These are phyloP conservation scores for Tetragonisca angustula DNA, from an alignment of 2,888 invertebrate species.

Conservation along the genomic window DNA sequence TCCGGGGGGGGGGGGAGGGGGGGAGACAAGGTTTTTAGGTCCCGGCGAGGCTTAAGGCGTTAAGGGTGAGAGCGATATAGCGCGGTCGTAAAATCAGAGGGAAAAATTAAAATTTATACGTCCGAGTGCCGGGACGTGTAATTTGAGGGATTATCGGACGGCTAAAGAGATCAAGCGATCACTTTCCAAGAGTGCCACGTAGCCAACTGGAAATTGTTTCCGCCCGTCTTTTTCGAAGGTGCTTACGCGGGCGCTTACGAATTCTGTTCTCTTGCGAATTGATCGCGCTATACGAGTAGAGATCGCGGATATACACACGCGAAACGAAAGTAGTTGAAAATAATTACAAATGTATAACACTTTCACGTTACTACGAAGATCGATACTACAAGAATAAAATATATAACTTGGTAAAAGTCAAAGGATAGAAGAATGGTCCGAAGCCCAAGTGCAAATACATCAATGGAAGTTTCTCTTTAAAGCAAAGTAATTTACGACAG, in stretches of 20 bases:
- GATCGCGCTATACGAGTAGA: too few species aligned
- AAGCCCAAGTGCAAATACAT: background rate
- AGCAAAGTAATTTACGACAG: background rate
- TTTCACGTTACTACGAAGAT: too few species aligned
- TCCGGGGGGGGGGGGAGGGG: too few species aligned
- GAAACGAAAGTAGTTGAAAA: too few species aligned
- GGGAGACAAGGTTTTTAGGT: too few species aligned
- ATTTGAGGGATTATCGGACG: background rate
- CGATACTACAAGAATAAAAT: too few species aligned
- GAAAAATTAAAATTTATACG: constrained; percentile 1
- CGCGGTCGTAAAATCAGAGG: background rate
- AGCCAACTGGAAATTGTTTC: background rate
- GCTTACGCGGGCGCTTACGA: background rate
- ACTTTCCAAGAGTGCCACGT: background rate
- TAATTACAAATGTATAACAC: too few species aligned
- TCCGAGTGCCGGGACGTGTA: constrained; percentile 1
- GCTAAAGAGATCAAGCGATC: background rate
- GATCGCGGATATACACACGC: too few species aligned
- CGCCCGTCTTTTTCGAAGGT: background rate
- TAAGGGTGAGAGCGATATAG: background rate
- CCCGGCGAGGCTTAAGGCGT: background rate
- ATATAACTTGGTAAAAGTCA: too few species aligned
- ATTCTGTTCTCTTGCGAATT: background rate
- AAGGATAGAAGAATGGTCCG: too few species aligned
- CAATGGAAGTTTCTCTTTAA: background rate